Base-by-base conservation (phyloP, 2,113 vertebrate genomes). In the Oreochromis spilurus region DNA sequence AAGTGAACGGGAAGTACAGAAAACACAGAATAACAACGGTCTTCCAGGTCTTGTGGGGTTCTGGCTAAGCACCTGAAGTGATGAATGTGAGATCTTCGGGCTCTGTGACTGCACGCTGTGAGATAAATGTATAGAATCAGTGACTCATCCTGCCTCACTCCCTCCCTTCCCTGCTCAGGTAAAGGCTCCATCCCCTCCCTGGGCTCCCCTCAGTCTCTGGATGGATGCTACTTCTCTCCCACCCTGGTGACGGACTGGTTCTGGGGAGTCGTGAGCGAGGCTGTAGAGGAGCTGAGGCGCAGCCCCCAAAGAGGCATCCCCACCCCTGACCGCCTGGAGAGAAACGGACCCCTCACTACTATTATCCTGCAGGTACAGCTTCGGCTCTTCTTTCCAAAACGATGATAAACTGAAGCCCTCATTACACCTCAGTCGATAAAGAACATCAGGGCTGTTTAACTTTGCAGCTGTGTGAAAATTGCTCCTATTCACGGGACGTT, bases 171-270 rank as follows among this genome's bases (percentile, higher is more conserved):
- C 17, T 1, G 0, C n/a, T 13, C 82, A 93, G 93, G 91, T 79
- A 86, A 91, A 87, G 94, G 89, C 75, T 88, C 94, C 10, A 86
- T 94, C 52, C 95, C 95, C 4, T 95, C 96, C 21, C 93, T 95
- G 53, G 93, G 85, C 50, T 91, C 94, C 4, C 90, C 96, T n/a
- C 96, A 96, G 82, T 94, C 95, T 54, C 91, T 96, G 87, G 96
- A 96, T 6, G 96, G 96, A 10, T 96, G 92, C 86, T 97, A 97
- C 88, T 96, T 97, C 89, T 97, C 97, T 3, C 96, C 97, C 4
- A 21, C 88, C 60, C 90, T 96, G 85, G 97, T 97, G 55, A 91
- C 95, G 0, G 96, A 97, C 87, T 97, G 97, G 97, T 97, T 97
- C 87, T 96, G 95, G 95, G 94, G 89, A 2, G 95, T 96, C 9